Evolutionary conservation across 2,797 vertebrate species (phyloP), one percentile per base, ranked within the genome.

Genomic region (Leontocebus nigricollis): DNA sequence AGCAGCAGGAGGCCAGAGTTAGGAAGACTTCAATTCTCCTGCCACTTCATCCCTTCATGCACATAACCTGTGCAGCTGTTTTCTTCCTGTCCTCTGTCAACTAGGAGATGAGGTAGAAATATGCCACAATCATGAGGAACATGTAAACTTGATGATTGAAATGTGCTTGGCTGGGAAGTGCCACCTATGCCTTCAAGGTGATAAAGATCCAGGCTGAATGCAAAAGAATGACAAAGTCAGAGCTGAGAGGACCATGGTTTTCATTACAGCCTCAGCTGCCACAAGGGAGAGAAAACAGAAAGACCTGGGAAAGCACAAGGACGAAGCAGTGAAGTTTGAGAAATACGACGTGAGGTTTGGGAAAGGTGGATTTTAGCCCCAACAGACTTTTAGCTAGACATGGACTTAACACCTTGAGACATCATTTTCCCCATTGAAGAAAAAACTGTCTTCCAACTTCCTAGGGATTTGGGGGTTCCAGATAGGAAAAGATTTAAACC

Each of bases 271-370:
- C 36, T 81, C 46, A 10, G 33, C 33, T 46, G 24, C 1, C 24
- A 70, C 24, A 24, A 39, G 11, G 44, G 24, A 76, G 39, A 76
- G 52, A 87, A 11, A 41, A 48, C 20, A 2, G 19, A 1, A 7
- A 7, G 19, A 1, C 24, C 19, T n/a, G 7, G 44, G 61, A 7
- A 59, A 72, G 48, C 3, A 9, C 30, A 48, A 14, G 12, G 2
- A 20, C 24, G 4, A 22, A 11, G 9, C 5, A 14, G 41, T 26
- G 36, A 1, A 22, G n/a, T 67, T 26, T 26, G 41, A 84, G 94
- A 88, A 50, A 39, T 11, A 9, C 0, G 7, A 41, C 0, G 1
- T 8, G 10, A 82, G 3, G 52, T 22, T 75, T 33, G 27, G 24
- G 70, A 46, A 87, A 36, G 2, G 11, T 12, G 15, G 19, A 4